A percentile compares a stretch with the other conserved stretches of the same genome.
Conservation (phyloP, 2,113 vertebrate genomes). For the Saccopteryx bilineata region DNA sequence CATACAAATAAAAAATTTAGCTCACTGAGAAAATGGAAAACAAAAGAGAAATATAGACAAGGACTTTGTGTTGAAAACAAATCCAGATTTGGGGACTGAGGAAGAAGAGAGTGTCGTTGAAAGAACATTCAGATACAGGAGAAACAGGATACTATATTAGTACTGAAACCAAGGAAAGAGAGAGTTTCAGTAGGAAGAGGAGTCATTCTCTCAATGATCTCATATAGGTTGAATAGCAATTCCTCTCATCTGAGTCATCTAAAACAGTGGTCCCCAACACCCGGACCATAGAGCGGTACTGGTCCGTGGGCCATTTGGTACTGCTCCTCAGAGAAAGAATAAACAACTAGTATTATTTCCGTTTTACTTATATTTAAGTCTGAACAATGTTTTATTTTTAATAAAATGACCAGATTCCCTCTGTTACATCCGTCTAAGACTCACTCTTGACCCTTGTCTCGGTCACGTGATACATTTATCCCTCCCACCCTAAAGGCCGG, state of each 20-base stretch:
- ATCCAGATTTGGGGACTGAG: neutral
- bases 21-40: constrained; percentile 34
- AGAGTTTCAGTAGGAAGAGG: constrained; percentile 53
- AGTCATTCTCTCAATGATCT: constrained; percentile 39
- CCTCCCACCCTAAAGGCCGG: too few relatives aligned
- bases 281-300: too few relatives aligned
- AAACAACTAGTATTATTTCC: too few relatives aligned
- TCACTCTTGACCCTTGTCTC: too few relatives aligned
- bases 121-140: constrained; percentile 2
- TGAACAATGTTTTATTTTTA: too few relatives aligned
- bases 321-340: too few relatives aligned
- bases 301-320: too few relatives aligned
- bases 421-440: too few relatives aligned
- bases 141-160: neutral
- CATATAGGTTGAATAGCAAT: constrained; percentile 11
- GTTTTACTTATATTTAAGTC: too few relatives aligned
- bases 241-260: neutral
- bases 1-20: constrained; percentile 22
- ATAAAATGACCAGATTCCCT: too few relatives aligned
- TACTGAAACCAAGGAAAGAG: constrained; percentile 37
- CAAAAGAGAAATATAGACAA: constrained; percentile 31
- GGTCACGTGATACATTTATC: too few relatives aligned
- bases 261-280: too few relatives aligned
- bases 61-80: neutral
- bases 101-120: neutral